Evolutionary conservation across 92 coral and sea anemone genomes (phyloP), one percentile per base, ranked within the genome.

Genomic region (Actinostola sp.): DNA sequence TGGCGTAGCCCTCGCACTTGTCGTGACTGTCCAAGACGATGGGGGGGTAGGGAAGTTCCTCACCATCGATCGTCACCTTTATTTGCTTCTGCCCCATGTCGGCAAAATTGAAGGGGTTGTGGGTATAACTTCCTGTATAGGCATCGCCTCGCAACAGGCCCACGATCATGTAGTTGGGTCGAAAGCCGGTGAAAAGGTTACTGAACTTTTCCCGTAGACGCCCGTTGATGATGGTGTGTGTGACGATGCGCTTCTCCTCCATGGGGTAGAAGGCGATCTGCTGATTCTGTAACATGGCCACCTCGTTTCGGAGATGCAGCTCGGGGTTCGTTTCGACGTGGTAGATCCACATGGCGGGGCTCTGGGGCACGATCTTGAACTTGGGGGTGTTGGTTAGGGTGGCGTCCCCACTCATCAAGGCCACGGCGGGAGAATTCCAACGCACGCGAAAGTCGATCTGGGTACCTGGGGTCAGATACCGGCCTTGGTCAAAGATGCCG

Each of bases 141-240:
- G 70, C 70, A 24, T 23, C 34, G 21, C 52, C 70, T 21, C 70
- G 31, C 15, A 21, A 10, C 5, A 64, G 25, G 13, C 30, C 35
- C 14, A 64, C 52, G 8, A 64, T 42, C 70, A 64, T 64, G 54
- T 64, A 64, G 54, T 64, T 64, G 17, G 70, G 70, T 1, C 10
- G 7, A 2, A 20, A 16, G 4, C 70, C 70, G 1, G 19, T 13
- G 70, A 38, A 64, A 32, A 64, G 32, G 45, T 64, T 64, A 13
- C 11, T 20, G 11, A 23, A 38, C 13, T 20, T 28, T 13, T 38
- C 15, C 1, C 27, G 20, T 9, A 53, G 70, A 35, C 52, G 34
- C 1, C 70, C 70, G 45, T 64, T 20, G 10, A 28, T n/a, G 45
- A 64, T 39, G 32, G 36, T 20, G 2, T 21, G 42, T 6, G 68